Base-by-base conservation (phyloP, 2,888 invertebrate species). In the Byasa hedistus region DNA sequence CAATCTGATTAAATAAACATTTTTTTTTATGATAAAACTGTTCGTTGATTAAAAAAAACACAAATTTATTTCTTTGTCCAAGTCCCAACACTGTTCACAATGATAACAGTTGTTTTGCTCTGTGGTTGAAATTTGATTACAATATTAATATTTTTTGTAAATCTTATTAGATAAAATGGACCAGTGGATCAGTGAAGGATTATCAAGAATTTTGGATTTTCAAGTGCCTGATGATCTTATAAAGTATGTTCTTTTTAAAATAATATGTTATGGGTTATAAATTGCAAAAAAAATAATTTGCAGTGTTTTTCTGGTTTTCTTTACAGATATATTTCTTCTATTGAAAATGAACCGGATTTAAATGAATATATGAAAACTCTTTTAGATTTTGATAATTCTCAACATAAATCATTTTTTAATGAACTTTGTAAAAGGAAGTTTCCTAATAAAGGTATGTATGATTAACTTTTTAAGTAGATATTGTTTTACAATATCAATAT, bases 361-460 rank as follows among this genome's bases (percentile, higher is more conserved):
- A 95, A 96, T 73, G 95, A 96, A 68, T 97, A 96, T 76, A 94
- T 97, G 85, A 93, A 93, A 74, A 95, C 95, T 60, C 87, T 98
- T 58, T 79, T 98, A 0, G 94, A 96, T 82, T 93, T 93, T 69
- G 93, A 92, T 62, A 94, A 94, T 73, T 67, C 64, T 22, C 63
- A 64, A 67, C 64, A 67, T 52, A 63, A 64, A 39, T 51, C 60
- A 60, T 61, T 59, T 48, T 61, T 69, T 61, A 24, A 27, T 23
- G 54, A 21, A 61, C 22, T 27, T 55, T 60, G 62, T 61, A 65
- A 64, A 62, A 68, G 54, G 51, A 62, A 59, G 57, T 64, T 68
- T 52, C 59, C 64, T 15, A 60, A 52, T 56, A 67, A 44, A 64
- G 60, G 64, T 63, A 36, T 51, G 44, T 59, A 61, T 65, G 44